These are phyloP conservation scores for Gracilinanus agilis DNA, from an alignment of 2,113 vertebrate genomes.

Conservation along the genomic window DNA sequence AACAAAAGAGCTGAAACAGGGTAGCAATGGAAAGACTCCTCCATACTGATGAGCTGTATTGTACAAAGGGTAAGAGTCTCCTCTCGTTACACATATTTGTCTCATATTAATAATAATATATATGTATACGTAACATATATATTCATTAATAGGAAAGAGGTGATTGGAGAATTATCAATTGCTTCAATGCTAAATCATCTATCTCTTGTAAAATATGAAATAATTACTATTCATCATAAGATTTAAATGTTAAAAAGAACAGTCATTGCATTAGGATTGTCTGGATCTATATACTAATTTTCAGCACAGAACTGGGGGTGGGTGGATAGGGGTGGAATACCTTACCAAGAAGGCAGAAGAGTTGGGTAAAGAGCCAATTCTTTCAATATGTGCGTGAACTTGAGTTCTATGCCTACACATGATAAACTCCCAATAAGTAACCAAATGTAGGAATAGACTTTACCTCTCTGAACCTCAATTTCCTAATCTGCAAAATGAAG, in stretches of 20 bases:
- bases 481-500: slow-evolving; percentile 17
- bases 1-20: slow-evolving; percentile 68
- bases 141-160: slow-evolving; percentile 13
- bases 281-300: not conserved
- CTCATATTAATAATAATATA: slow-evolving; percentile 61
- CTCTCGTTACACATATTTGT: slow-evolving; percentile 68
- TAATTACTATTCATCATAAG: slow-evolving; percentile 34
- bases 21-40: slow-evolving; percentile 56
- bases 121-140: slow-evolving; percentile 59
- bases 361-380: not conserved
- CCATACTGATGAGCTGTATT: slow-evolving; percentile 49
- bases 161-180: slow-evolving; percentile 48
- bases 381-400: not conserved
- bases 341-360: not conserved
- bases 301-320: not conserved
- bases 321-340: not conserved
- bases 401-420: not conserved
- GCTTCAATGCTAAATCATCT: slow-evolving; percentile 51
- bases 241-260: slow-evolving; percentile 21
- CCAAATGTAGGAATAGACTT: not conserved
- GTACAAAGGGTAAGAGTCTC: slow-evolving; percentile 69
- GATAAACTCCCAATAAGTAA: not conserved
- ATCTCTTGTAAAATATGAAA: slow-evolving; percentile 36
- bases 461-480: not conserved
- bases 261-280: not conserved